Evolutionary conservation across 2,888 invertebrate genomes (phyloP).

Genomic region (Drosophila siamana): DNA sequence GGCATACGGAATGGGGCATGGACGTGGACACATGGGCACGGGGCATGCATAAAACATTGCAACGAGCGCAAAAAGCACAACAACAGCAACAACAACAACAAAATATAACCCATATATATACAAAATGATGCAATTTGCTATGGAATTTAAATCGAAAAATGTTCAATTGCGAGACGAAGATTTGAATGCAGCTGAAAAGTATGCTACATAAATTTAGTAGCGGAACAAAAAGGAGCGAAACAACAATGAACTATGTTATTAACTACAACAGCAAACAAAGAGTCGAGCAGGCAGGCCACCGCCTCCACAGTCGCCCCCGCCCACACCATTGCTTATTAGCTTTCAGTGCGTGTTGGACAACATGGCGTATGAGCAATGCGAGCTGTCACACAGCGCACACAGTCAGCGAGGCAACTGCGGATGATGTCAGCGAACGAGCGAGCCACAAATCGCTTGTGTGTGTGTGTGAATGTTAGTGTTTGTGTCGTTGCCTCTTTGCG

Average conservation of each 20-base stretch:
- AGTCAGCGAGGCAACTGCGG: conserved; percentile 53
- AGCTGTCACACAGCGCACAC: conserved; percentile 35
- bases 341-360: conserved; percentile 52
- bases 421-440: conserved; percentile 75
- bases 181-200: conserved; percentile 16
- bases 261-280: conserved; percentile 20
- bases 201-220: conserved; percentile 8
- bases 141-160: conserved; percentile 9
- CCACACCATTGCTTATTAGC: conserved; percentile 49
- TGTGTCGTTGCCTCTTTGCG: conserved; percentile 3
- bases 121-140: neutral
- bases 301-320: neutral
- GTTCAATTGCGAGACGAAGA: conserved; percentile 1
- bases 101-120: neutral
- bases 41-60: conserved; percentile 12
- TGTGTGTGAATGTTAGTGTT: neutral
- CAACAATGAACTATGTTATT: conserved; percentile 22
- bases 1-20: conserved; percentile 1
- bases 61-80: neutral
- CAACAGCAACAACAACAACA: neutral
- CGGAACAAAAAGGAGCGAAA: neutral
- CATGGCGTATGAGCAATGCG: conserved; percentile 63
- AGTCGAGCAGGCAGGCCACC: neutral
- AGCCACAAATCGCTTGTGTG: conserved; percentile 30
- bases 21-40: neutral